These are phyloP conservation scores for Drosophila malerkotliana DNA, from an alignment of 1,140 invertebrate species.

Conservation along the genomic window DNA sequence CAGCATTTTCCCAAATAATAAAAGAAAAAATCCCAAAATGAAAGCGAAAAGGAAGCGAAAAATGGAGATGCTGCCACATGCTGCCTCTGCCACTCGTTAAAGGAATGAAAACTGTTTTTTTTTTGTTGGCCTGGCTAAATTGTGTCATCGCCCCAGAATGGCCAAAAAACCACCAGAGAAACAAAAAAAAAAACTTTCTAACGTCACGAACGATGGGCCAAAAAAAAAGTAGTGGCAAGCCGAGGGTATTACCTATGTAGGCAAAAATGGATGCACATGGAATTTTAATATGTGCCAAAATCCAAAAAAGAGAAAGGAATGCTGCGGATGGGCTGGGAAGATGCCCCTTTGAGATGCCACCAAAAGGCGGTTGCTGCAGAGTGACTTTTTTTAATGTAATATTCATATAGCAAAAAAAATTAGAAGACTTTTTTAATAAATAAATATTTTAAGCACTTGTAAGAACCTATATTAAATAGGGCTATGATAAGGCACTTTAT, in stretches of 20 bases:
- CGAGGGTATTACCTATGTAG: constrained; percentile 26
- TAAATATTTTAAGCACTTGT: too few relatives aligned
- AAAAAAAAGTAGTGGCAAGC: not conserved
- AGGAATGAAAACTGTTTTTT: constrained; percentile 26
- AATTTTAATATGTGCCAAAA: constrained; percentile 53
- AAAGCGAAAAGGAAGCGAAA: constrained; percentile 49
- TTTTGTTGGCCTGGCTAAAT: constrained; percentile 33
- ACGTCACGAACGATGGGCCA: constrained; percentile 38
- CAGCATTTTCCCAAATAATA: constrained; percentile 17
- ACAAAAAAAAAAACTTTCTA: constrained; percentile 36
- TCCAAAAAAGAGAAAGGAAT: constrained; percentile 51
- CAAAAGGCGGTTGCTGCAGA: not conserved
- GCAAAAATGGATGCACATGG: constrained; percentile 43
- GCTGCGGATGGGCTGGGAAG: constrained; percentile 1
- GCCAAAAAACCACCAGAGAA: constrained; percentile 8
- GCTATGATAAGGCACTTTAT: too few relatives aligned
- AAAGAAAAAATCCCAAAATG: constrained; percentile 16
- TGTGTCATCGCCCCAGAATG: constrained; percentile 55
- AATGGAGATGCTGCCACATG: constrained; percentile 29
- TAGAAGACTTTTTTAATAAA: too few relatives aligned
- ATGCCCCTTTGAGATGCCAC: not conserved
- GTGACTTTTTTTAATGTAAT: too few relatives aligned
- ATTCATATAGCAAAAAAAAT: too few relatives aligned
- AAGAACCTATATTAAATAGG: too few relatives aligned
- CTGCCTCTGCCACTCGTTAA: constrained; percentile 34